Base-by-base conservation (phyloP, 2,113 vertebrate genomes). In the Sterrhoptilus dennistouni region DNA sequence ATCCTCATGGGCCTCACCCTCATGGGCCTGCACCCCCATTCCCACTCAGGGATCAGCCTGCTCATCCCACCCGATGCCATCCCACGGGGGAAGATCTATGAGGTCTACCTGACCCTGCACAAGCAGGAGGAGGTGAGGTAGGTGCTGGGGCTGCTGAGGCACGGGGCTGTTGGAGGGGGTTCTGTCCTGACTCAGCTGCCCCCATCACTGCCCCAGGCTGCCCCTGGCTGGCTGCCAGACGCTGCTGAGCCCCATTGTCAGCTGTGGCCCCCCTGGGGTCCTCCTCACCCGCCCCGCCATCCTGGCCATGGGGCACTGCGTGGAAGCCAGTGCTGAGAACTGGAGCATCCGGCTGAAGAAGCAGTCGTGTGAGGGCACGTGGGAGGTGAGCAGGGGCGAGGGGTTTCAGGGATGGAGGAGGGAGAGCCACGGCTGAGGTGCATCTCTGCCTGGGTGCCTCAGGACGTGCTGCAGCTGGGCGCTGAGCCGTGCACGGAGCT, bases 21-120 rank as follows among this genome's bases (percentile, higher is more conserved):
- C 19, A 7, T 33, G 7, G n/a, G n/a, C 11, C 59, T 70, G 47
- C 29, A 28, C 38, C 3, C 28, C 36, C 15, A 21, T 63, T 77
- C 19, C 24, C 17, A 65, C 52, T 11, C 89, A 98, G 99, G 99
- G 97, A 98, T 99, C 98, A 99, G 99, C 95, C 98, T 99, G 97
- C 99, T 99, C 94, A 99, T 99, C 95, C 99, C 99, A 93, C 99
- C 99, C 0, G 99, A 99, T 45, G 99, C 99, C 97, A 99, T 99
- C 97, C 99, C 99, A 27, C 98, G 99, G 86, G 99, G 99, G 65
- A 99, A 99, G 98, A 99, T 99, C 98, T 99, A 99, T 36, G 99
- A 99, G 98, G 98, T 99, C 96, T 99, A 99, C 97, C 98, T 99
- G 97, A 99, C 99, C 8, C 98, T 99, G 97, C 99, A 99, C 98